Evolutionary conservation across 2,888 invertebrate genomes (phyloP), one percentile per base, ranked within the genome.

Genomic region (Clanis bilineata): DNA sequence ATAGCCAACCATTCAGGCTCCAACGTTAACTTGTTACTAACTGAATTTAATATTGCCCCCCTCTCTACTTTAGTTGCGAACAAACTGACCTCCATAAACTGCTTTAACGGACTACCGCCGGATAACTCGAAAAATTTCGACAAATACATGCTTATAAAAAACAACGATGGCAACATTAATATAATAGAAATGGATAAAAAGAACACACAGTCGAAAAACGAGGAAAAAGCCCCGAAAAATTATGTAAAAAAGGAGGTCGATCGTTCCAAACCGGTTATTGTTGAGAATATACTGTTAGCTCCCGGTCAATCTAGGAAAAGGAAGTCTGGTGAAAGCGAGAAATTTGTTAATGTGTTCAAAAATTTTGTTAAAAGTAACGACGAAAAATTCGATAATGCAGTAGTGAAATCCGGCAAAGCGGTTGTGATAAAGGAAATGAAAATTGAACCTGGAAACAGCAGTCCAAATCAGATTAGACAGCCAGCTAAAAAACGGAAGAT

Each of bases 1-100:
- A 73, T 88, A n/a, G 78, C 85, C 2, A 93, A 93, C 62, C 82
- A 87, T 56, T 82, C 85, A 0, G 93, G 93, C 0, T 77, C 79
- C 0, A 91, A 80, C 44, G 88, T 93, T 0, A 89, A 88, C 57
- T 77, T 82, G 0, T 74, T 93, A 0, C 76, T 93, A 0, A 79
- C 82, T 6, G 93, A 93, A 55, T 78, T 85, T 47, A 81, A 76
- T 15, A 77, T 80, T 1, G 59, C 66, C 0, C 79, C 82, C 0
- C 44, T 90, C 0, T 86, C 86, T 0, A 74, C 80, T 69, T 57
- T 86, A 0, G 70, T 88, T 43, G 85, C 84, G 0, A 83, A 81
- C 43, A 85, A 80, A 56, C 22, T 85, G 0, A 75, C 80, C 0
- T 60, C 71, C 0, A 25, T 67, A 0, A 80, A 75, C 32, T 75